Percentiles rank a stretch among this genome's conserved stretches.
These are phyloP conservation scores for Dicyrtomina minuta DNA, from an alignment of 2,888 invertebrate species.

Conservation along the genomic window DNA sequence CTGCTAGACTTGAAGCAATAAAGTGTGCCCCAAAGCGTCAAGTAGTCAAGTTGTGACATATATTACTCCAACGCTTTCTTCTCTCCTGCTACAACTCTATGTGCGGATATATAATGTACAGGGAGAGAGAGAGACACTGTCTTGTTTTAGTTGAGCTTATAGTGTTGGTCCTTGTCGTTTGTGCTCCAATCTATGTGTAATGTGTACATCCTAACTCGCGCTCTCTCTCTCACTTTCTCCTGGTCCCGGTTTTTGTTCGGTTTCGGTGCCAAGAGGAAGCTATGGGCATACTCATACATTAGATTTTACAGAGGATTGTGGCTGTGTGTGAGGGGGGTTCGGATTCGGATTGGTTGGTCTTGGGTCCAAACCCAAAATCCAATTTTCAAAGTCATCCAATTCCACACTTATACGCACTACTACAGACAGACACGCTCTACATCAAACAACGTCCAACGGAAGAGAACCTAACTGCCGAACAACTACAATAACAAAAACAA, in stretches of 20 bases:
- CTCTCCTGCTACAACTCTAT: not conserved
- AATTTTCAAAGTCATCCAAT: constrained; percentile 49
- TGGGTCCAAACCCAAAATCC: constrained; percentile 44
- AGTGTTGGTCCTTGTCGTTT: too few relatives aligned
- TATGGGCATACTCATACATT: too few relatives aligned
- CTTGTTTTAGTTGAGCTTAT: too few relatives aligned
- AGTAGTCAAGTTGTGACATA: constrained; percentile 47
- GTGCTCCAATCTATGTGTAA: too few relatives aligned
- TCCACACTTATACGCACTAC: constrained; percentile 33
- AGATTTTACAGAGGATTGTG: too few relatives aligned
- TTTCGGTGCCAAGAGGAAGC: not conserved
- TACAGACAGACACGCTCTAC: too few relatives aligned
- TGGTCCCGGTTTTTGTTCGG: not conserved
- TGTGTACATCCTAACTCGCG: too few relatives aligned
- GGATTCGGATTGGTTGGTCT: too few relatives aligned
- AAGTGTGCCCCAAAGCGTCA: constrained; percentile 47
- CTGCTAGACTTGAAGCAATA: constrained; percentile 38
- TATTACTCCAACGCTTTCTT: constrained; percentile 35
- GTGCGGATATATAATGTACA: not conserved
- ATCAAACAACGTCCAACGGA: not conserved
- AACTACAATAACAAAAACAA: constrained; percentile 29
- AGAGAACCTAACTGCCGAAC: constrained; percentile 16
- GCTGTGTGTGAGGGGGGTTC: too few relatives aligned
- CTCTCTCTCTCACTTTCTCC: not conserved
- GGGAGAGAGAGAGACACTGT: not conserved